Base-by-base conservation (phyloP, 2,888 invertebrate species). In the Dicranocentrus wangi region DNA sequence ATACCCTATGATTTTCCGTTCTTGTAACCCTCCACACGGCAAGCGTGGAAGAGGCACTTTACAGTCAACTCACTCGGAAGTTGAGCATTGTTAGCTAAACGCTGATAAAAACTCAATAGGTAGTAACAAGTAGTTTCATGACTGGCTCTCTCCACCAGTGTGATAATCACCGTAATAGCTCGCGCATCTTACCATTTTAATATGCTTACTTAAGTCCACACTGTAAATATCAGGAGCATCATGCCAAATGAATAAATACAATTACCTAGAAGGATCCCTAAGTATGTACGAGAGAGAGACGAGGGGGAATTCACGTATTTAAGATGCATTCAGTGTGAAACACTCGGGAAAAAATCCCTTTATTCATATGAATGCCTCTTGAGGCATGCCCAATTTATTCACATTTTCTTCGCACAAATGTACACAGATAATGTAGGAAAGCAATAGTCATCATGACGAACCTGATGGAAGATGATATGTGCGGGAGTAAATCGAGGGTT, bases 341-440 rank as follows among this genome's bases (percentile, higher is more conserved):
- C n/a, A 8, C 17, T 3, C 10, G 32, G 19, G 19, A 3, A 51
- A 51, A 51, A 19, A n/a, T 19, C 8, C 51, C 19, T 19, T 19
- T 51, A 51, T 51, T 17, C 39, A 17, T 21, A 17, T 32, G 32
- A 61, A 61, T 61, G 61, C 17, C 43, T 43, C 65, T 43, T 65
- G 43, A 65, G 43, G 65, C 65, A 65, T 65, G 65, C 65, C 65
- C 65, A 65, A 65, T 65, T 65, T 65, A 65, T 42, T 32, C 32
- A 32, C 10, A 32, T 32, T 32, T 32, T 32, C 3, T 32, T 65
- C 65, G 15, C 65, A 65, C 43, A 47, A 47, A 47, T 47, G 47
- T 17, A 17, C 5, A 47, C 3, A 47, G 39, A 39, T 39, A 39
- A 39, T 39, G 8, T 39, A 8, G 21, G 17, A 8, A 21, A 51